A percentile compares a stretch with the other conserved stretches of the same genome.
phyloP scores from a whole-genome alignment of 2,113 vertebrate species.

The Pelusios castaneus region DNA sequence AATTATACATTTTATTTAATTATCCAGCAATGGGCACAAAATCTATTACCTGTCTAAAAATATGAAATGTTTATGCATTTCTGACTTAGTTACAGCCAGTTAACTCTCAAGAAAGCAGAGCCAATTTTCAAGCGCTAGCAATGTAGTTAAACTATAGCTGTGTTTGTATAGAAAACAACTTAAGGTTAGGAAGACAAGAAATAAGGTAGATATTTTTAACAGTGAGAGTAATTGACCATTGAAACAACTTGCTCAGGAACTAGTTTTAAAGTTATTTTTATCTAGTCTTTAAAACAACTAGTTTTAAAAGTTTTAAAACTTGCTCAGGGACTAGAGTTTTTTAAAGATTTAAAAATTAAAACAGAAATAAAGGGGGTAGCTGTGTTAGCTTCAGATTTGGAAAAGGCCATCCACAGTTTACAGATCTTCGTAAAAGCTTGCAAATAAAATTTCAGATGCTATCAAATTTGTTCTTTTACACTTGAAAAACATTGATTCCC shows the following conservation, averaged over 20 bases:
- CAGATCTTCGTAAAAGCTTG: background rate
- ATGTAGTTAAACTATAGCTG: background rate
- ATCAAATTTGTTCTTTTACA: background rate
- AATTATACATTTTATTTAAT: background rate
- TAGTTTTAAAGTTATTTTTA: no score
- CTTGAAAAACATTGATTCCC: slow-evolving; percentile 9
- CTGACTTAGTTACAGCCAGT: background rate
- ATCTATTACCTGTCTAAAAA: background rate
- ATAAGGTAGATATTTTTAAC: background rate
- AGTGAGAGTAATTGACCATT: background rate
- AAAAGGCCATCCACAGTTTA: background rate
- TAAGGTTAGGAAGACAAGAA: background rate
- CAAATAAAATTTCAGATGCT: slow-evolving; percentile 16
- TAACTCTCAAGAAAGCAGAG: background rate
- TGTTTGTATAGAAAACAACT: background rate
- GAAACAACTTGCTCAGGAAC: background rate
- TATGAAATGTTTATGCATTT: background rate
- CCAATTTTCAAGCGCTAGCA: background rate
- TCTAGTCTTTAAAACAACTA: no score
- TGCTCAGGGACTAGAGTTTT: background rate
- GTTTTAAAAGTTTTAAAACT: no score
- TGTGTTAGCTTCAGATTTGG: background rate
- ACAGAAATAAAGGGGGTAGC: rapidly evolving
- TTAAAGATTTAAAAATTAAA: background rate
- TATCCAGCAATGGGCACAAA: slow-evolving; percentile 17